A percentile compares a stretch with the other conserved stretches of the same genome.
Conservation (phyloP, 2,888 invertebrate genomes). For the Xestoiulus laeticollis region DNA sequence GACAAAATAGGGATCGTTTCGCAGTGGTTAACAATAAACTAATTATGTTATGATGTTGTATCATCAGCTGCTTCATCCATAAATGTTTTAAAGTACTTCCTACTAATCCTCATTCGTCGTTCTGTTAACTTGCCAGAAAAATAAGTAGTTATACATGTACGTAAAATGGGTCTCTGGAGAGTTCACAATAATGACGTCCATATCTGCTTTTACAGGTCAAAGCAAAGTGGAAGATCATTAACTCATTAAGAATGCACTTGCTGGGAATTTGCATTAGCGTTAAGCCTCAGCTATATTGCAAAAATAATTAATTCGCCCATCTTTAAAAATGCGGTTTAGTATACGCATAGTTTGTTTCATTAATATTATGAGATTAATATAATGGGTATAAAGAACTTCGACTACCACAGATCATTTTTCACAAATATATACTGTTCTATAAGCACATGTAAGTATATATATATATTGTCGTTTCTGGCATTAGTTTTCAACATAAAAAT, state of each 20-base stretch:
- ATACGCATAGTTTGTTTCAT: too few relatives aligned
- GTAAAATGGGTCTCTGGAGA: neutral
- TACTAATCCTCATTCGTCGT: neutral
- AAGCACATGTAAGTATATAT: too few relatives aligned
- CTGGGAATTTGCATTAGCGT: neutral
- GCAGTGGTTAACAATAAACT: neutral
- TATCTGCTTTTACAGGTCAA: neutral
- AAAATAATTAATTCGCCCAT: neutral
- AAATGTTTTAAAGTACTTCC: neutral
- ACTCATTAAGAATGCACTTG: neutral
- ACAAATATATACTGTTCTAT: too few relatives aligned
- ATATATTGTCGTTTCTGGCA: too few relatives aligned
- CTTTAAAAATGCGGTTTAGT: too few relatives aligned
- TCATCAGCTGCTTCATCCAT: neutral
- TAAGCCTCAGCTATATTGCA: neutral
- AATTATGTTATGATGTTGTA: neutral
- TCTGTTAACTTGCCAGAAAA: neutral
- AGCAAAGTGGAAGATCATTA: neutral
- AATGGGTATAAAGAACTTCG: too few relatives aligned
- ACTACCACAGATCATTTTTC: too few relatives aligned
- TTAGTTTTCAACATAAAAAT: too few relatives aligned
- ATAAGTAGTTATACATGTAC: neutral
- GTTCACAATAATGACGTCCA: neutral
- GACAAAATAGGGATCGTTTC: neutral
- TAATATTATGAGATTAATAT: too few relatives aligned